Base-by-base conservation (phyloP, 2,888 invertebrate species). In the Drosophila anceps region DNA sequence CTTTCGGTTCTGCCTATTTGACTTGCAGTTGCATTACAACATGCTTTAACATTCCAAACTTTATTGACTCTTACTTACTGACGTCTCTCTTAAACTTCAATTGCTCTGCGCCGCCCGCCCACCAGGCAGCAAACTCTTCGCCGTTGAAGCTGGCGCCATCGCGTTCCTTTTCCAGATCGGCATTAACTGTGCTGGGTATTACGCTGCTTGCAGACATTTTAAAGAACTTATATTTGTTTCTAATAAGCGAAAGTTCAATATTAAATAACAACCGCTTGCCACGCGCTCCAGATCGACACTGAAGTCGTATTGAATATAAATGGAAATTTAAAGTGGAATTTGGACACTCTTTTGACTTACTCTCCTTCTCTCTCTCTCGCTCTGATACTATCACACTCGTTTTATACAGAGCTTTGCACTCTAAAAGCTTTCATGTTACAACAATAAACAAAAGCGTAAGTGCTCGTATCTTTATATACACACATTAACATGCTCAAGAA, bases 101-200 rank as follows among this genome's bases (percentile, higher is more conserved):
- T 20, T 95, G 95, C 58, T 95, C 94, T 63, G 93, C 93, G 20
- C 96, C 95, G 4, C 97, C 97, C 93, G 97, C 96, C 71, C 97
- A 94, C 76, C 96, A 94, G 92, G 95, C 93, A 0, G 96, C 97
- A 74, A 98, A 93, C 92, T 98, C 97, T 73, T 93, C 93, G 7
- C 95, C 93, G 90, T 95, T 94, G 88, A 97, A 96, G 10, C 95
- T 95, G 84, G 96, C 96, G 81, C 94, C 95, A 77, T 95, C 93
- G 62, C 97, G 94, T 93, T 97, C 97, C 76, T 93, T 95, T 83
- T 94, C 93, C 75, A 97, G 93, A 93, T 97, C 97, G 10, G 94
- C 92, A 92, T 96, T 96, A 27, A 96, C 92, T 48, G 91, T 91
- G 50, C 79, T 70, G 9, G 90, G 84, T 18, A 90, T 82, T 7